Base-by-base conservation (phyloP, 2,888 invertebrate genomes). In the Volucella inflata region DNA sequence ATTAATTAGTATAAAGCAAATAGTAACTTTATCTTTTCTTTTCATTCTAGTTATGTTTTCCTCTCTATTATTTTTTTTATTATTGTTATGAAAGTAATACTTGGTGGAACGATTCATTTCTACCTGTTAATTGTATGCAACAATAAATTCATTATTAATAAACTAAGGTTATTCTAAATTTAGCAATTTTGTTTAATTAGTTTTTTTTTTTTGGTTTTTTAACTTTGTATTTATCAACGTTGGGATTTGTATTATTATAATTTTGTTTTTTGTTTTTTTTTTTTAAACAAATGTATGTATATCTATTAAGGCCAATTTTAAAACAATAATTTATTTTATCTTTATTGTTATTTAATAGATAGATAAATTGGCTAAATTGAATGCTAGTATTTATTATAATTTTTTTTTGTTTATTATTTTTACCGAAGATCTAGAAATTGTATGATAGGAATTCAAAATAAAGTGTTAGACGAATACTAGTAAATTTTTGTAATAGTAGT, bases 251-350 rank as follows among this genome's bases (percentile, higher is more conserved):
- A 68, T 80, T 71, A 71, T 85, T 46, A 16, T 64, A 30, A 21
- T 21, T 21, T 62, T 70, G 71, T 40, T 65, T 42, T 72, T 48
- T 64, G 53, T 55, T 53, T 46, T 51, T 65, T 46, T 55, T 65
- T 74, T 50, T 64, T 30, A 57, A 14, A 40, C n/a, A 17, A 14
- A 30, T 77, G 40, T 65, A 55, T 59, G 55, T 84, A 78, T 65
- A 60, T 74, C 74, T 87, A 87, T 82, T 87, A 82, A 87, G 87
- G 87, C 87, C 87, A 82, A 82, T 85, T 87, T 77, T 71, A 60
- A 59, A 76, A 72, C 76, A 60, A 75, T 80, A 11, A 57, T 59
- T 38, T 75, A 55, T 57, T 17, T 57, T 51, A 70, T 60, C 36
- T 46, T 71, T 77, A 42, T 46, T 65, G 57, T 38, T 62, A 2